Conservation (phyloP, 2,113 vertebrate species). For the Choloepus hoffmanni region DNA sequence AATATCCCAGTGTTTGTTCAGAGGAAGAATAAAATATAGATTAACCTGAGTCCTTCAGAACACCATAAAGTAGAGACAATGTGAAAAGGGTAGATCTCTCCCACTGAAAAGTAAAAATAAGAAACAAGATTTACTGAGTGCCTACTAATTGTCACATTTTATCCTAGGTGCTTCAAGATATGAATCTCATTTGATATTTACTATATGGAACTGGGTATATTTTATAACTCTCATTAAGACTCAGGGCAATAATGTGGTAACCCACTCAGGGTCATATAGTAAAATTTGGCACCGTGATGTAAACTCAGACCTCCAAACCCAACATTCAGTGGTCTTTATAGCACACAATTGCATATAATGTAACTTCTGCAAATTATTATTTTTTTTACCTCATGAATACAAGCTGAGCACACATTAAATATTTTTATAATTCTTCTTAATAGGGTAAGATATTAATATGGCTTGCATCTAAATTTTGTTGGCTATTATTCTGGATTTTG, state of each 20-base stretch:
- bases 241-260: neutral
- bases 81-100: no score
- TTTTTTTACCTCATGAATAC: neutral
- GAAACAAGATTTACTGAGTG: neutral
- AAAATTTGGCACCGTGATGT: neutral
- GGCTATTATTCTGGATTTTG: neutral
- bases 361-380: neutral
- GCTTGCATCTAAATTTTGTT: neutral
- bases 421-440: neutral
- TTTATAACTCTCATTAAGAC: neutral
- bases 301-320: neutral
- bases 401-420: neutral
- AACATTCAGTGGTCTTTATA: neutral
- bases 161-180: neutral
- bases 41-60: neutral
- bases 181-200: neutral
- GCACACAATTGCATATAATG: neutral
- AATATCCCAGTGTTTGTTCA: neutral
- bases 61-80: neutral
- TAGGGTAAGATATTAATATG: neutral
- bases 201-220: neutral
- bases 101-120: neutral
- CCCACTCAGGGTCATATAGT: neutral
- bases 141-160: no score
- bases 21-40: neutral